phyloP scores from a whole-genome alignment of 2,797 vertebrate species.

The Melopsittacus undulatus region DNA sequence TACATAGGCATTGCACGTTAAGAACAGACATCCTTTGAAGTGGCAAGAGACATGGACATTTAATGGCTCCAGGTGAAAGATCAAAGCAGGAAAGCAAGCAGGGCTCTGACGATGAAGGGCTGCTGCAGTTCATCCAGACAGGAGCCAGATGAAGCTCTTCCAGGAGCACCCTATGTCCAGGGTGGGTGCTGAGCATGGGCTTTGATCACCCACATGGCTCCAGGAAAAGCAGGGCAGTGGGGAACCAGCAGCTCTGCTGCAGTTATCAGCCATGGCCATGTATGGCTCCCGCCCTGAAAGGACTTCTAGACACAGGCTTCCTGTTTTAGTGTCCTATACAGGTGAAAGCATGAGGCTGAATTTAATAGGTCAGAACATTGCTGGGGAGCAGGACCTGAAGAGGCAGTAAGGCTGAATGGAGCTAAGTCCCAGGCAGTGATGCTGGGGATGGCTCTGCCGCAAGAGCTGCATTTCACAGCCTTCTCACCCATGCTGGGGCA shows the following conservation, averaged over 20 bases:
- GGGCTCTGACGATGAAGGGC: not conserved
- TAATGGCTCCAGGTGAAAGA: not conserved
- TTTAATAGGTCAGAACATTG: not conserved
- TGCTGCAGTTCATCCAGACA: not conserved
- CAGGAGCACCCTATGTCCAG: not conserved
- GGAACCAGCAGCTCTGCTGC: fast-evolving
- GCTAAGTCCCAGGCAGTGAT: not conserved
- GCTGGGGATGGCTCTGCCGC: not conserved
- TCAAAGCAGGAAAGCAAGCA: not conserved
- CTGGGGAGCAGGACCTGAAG: not conserved
- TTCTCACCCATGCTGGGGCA: fast-evolving
- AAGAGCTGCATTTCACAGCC: not conserved
- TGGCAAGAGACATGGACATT: not conserved
- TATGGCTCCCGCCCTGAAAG: fast-evolving
- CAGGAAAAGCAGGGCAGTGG: not conserved
- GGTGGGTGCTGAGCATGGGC: fast-evolving
- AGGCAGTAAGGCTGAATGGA: fast-evolving
- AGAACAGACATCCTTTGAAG: not conserved
- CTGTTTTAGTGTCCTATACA: not conserved
- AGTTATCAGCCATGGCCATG: fast-evolving
- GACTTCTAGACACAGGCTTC: not conserved
- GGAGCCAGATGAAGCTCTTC: not conserved
- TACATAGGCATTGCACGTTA: fast-evolving
- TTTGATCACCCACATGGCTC: not conserved
- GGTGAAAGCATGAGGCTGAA: not conserved